These are phyloP conservation scores for Erythrocebus patas DNA, from an alignment of 2,113 vertebrate species.

Conservation along the genomic window DNA sequence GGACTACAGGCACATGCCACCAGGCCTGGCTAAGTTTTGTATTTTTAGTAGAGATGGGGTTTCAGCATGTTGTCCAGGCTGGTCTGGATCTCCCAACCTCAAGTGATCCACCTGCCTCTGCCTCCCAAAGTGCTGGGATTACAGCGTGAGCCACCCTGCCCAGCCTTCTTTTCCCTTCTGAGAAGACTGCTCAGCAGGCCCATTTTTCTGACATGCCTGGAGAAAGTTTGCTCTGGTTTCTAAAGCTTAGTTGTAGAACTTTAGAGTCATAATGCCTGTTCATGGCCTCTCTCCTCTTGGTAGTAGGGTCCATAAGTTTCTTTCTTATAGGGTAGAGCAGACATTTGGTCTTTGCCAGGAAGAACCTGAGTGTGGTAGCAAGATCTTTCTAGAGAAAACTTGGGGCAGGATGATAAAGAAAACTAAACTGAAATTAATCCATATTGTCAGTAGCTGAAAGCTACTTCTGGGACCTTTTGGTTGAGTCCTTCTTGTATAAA, in stretches of 20 bases:
- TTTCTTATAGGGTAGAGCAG: neutral
- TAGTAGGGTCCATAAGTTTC: neutral
- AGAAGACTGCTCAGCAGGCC: neutral
- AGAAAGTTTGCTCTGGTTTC: neutral
- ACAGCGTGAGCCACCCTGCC: too few relatives aligned
- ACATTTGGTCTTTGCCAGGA: neutral
- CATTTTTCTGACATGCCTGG: neutral
- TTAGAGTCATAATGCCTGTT: neutral
- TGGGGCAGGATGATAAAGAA: neutral
- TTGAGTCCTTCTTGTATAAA: neutral
- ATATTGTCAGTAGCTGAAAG: neutral
- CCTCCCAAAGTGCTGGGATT: too few relatives aligned
- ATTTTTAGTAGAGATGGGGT: too few relatives aligned
- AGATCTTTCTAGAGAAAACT: neutral
- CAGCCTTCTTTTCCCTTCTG: too few relatives aligned
- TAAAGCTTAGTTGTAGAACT: neutral
- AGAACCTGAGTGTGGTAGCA: neutral
- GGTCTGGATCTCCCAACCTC: too few relatives aligned
- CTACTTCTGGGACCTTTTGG: neutral
- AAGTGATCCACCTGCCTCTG: too few relatives aligned
- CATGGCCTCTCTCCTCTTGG: neutral
- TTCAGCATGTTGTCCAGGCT: too few relatives aligned
- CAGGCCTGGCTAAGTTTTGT: too few relatives aligned
- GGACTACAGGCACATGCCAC: too few relatives aligned
- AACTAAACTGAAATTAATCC: neutral